phyloP scores from a whole-genome alignment of 1,140 invertebrate species.

The Asbolus verrucosus region DNA sequence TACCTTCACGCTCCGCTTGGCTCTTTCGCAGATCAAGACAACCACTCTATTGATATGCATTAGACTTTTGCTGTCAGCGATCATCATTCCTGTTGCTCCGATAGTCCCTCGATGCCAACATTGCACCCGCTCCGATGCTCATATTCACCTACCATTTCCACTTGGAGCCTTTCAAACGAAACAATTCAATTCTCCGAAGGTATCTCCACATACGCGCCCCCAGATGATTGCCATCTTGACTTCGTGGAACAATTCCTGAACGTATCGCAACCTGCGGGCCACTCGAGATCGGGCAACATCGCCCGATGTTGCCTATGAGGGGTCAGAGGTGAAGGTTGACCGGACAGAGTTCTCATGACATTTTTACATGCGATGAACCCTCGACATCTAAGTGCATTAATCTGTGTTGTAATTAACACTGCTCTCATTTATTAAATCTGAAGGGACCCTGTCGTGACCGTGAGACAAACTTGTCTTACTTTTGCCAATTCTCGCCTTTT shows the following conservation, averaged over 20 bases:
- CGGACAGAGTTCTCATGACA: constrained; percentile 54
- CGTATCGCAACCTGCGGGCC: neutral
- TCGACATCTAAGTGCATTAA: constrained; percentile 52
- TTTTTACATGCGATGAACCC: constrained; percentile 50
- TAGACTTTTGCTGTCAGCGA: constrained; percentile 50
- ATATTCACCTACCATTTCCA: constrained; percentile 33
- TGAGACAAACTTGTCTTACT: constrained; percentile 42
- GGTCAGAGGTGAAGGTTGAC: constrained; percentile 51
- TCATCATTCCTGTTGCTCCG: constrained; percentile 38
- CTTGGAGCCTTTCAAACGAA: constrained; percentile 19
- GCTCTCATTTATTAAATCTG: constrained; percentile 53
- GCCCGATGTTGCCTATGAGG: constrained; percentile 8
- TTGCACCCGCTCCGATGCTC: constrained; percentile 38
- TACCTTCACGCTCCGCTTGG: constrained; percentile 54
- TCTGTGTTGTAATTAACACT: constrained; percentile 53
- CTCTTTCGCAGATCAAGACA: constrained; percentile 47
- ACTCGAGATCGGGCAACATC: constrained; percentile 1
- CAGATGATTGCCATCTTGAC: constrained; percentile 17
- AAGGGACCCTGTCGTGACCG: constrained; percentile 28
- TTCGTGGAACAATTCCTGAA: constrained; percentile 14
- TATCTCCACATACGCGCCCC: too few species aligned
- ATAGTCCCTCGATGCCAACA: constrained; percentile 37
- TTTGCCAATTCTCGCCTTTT: constrained; percentile 31
- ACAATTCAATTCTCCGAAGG: constrained; percentile 23
- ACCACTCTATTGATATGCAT: constrained; percentile 58